Conservation (phyloP, 1,140 invertebrate genomes). For the Saccostrea cuccullata region DNA sequence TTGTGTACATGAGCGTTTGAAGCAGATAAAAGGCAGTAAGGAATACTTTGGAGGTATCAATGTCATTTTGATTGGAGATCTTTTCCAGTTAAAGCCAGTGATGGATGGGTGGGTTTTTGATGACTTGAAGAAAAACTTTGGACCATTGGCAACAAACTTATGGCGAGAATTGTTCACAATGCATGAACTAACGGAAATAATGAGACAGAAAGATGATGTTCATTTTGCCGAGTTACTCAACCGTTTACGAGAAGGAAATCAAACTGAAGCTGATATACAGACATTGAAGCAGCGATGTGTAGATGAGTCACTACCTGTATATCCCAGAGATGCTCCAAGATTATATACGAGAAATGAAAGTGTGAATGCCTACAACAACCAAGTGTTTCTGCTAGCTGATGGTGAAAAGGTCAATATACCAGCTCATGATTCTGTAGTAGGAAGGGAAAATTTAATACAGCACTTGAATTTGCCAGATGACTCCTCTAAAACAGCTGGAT, state of each 20-base stretch:
- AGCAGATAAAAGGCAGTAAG: constrained; percentile 47
- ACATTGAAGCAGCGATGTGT: too few relatives aligned
- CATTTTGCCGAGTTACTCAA: constrained; percentile 60
- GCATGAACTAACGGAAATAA: constrained; percentile 60
- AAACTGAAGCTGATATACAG: constrained; percentile 29
- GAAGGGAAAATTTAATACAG: too few relatives aligned
- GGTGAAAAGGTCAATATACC: too few relatives aligned
- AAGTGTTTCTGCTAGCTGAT: too few relatives aligned
- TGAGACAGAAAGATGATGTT: constrained; percentile 59
- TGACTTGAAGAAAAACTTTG: not conserved
- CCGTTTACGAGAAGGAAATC: constrained; percentile 44
- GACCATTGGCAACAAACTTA: constrained; percentile 52
- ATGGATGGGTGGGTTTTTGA: constrained; percentile 56
- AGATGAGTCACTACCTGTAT: too few relatives aligned
- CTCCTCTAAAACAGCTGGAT: too few relatives aligned
- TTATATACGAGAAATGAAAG: too few relatives aligned
- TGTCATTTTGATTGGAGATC: constrained; percentile 59
- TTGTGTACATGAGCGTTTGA: constrained; percentile 53
- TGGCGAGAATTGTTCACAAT: constrained; percentile 57
- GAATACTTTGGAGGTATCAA: constrained; percentile 57
- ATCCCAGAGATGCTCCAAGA: too few relatives aligned
- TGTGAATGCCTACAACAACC: too few relatives aligned
- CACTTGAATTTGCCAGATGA: too few relatives aligned
- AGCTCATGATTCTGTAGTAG: too few relatives aligned
- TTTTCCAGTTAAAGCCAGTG: constrained; percentile 59